These are phyloP conservation scores for Gorsachius goisagi DNA, from an alignment of 2,113 vertebrate species.

Conservation along the genomic window DNA sequence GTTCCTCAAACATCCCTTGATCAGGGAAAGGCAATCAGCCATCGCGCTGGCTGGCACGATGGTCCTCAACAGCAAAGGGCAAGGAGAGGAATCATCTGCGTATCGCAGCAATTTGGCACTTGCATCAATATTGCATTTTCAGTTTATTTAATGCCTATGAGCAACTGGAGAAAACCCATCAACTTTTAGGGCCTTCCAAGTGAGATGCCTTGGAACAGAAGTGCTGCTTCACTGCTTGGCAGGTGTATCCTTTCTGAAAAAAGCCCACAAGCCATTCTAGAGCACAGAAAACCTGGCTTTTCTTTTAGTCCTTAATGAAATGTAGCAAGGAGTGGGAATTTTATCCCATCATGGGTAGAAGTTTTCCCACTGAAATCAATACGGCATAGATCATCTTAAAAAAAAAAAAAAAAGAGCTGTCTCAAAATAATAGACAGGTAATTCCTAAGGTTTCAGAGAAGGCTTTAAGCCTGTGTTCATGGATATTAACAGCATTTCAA, in stretches of 20 bases:
- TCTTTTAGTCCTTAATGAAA: neutral
- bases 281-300: neutral
- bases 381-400: neutral
- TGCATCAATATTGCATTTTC: neutral
- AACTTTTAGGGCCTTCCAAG: neutral
- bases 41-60: neutral
- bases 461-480: neutral
- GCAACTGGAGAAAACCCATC: neutral
- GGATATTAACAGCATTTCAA: neutral
- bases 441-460: neutral
- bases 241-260: neutral
- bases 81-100: neutral
- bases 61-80: neutral
- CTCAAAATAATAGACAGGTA: neutral
- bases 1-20: neutral
- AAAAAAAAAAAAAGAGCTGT: neutral
- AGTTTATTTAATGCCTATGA: neutral
- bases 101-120: neutral
- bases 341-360: neutral
- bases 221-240: neutral
- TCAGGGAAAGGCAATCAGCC: neutral
- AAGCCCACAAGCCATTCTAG: neutral
- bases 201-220: neutral
- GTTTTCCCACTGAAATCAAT: neutral
- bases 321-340: neutral